Percentiles rank a stretch among this genome's conserved stretches.
These are phyloP conservation scores for Microplitis manilae DNA, from an alignment of 2,888 invertebrate genomes.

Conservation along the genomic window DNA sequence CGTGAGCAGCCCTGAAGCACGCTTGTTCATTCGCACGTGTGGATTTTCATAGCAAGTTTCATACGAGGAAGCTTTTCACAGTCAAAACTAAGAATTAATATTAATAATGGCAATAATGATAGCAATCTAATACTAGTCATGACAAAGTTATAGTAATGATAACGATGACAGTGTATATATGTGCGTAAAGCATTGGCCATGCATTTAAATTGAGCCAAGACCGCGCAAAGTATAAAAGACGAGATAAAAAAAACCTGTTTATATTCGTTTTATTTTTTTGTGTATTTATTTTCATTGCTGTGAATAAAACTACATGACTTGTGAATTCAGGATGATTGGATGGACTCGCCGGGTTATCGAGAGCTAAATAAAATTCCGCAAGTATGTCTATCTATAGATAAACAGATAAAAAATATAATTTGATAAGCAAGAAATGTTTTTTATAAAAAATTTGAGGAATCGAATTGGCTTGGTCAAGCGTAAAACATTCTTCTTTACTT, in stretches of 20 bases:
- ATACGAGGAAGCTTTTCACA: slow-evolving; percentile 60
- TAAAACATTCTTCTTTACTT: slow-evolving; percentile 8
- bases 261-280: too few relatives aligned
- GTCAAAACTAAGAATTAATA: slow-evolving; percentile 52
- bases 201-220: too few relatives aligned
- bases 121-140: neutral
- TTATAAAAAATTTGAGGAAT: slow-evolving; percentile 14
- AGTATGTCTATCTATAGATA: neutral
- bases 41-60: slow-evolving; percentile 56
- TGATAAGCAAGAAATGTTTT: slow-evolving; percentile 27
- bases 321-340: neutral
- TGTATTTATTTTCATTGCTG: slow-evolving; percentile 11
- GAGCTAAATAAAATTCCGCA: neutral
- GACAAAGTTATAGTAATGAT: too few relatives aligned
- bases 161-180: too few relatives aligned
- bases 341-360: neutral
- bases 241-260: too few relatives aligned
- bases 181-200: too few relatives aligned
- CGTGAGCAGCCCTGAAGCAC: slow-evolving; percentile 27
- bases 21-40: slow-evolving; percentile 48
- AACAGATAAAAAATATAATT: slow-evolving; percentile 17
- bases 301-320: neutral
- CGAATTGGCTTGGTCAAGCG: slow-evolving; percentile 9
- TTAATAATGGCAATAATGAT: slow-evolving; percentile 27
- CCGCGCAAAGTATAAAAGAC: too few relatives aligned